Conservation (phyloP, 2,113 vertebrate genomes). For the Dermatemys mawii region DNA sequence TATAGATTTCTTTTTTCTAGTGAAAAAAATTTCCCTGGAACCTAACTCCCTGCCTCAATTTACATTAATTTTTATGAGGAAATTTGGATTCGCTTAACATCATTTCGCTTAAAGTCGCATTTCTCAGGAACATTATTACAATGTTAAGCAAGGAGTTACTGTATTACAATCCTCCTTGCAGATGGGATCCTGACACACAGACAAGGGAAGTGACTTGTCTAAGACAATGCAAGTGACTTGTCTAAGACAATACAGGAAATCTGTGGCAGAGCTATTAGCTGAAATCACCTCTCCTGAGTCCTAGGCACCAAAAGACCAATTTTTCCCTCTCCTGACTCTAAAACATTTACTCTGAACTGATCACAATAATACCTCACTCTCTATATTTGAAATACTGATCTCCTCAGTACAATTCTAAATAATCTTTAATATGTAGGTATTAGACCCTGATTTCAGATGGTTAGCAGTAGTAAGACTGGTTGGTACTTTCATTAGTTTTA, state of each 20-base stretch:
- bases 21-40: too few relatives aligned
- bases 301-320: neutral
- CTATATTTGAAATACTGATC: neutral
- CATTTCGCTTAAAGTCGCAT: too few relatives aligned
- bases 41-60: too few relatives aligned
- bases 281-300: neutral
- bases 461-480: neutral
- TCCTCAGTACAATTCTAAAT: neutral
- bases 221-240: too few relatives aligned
- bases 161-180: neutral
- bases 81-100: too few relatives aligned
- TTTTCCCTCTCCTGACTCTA: neutral
- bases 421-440: neutral
- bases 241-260: neutral
- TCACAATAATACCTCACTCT: neutral
- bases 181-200: neutral
- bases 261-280: neutral
- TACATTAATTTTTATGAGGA: too few relatives aligned
- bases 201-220: neutral
- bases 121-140: too few relatives aligned
- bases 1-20: too few relatives aligned
- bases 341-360: neutral
- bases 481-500: neutral
- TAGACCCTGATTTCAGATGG: neutral
- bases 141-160: too few relatives aligned